Conservation (phyloP, 2,797 vertebrate genomes). For the Schizopygopsis pylzovi region DNA sequence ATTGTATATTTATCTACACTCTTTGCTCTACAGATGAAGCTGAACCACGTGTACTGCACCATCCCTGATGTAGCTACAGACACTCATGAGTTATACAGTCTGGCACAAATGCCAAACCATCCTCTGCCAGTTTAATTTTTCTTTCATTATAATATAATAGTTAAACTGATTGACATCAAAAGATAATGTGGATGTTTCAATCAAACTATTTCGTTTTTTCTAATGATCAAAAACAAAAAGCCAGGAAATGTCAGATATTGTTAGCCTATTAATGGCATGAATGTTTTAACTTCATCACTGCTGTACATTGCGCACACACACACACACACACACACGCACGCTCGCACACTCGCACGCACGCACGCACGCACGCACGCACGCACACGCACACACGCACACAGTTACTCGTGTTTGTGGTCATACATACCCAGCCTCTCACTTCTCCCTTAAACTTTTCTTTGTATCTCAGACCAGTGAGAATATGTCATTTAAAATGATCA, state of each 20-base stretch:
- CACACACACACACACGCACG: too few species aligned
- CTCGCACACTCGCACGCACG: too few species aligned
- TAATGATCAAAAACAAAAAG: neutral
- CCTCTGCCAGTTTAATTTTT: neutral
- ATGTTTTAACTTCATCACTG: neutral
- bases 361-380: too few species aligned
- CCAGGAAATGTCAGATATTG: too few species aligned
- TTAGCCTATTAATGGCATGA: neutral
- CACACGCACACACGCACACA: too few species aligned
- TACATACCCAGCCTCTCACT: neutral
- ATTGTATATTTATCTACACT: neutral
- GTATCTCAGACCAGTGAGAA: neutral
- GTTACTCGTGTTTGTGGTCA: neutral
- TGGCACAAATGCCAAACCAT: slow-evolving; percentile 23
- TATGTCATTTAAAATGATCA: neutral
- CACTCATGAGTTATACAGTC: neutral
- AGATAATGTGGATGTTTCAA: neutral
- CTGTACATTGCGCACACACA: neutral
- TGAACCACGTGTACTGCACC: neutral
- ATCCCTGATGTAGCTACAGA: neutral
- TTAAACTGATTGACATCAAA: neutral
- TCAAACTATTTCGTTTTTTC: neutral
- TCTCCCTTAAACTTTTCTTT: neutral
- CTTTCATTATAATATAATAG: neutral
- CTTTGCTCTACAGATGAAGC: neutral